Percentiles rank a stretch among this genome's conserved stretches.
Conservation (phyloP, 2,888 invertebrate genomes). For the Drosophila percnosoma region DNA sequence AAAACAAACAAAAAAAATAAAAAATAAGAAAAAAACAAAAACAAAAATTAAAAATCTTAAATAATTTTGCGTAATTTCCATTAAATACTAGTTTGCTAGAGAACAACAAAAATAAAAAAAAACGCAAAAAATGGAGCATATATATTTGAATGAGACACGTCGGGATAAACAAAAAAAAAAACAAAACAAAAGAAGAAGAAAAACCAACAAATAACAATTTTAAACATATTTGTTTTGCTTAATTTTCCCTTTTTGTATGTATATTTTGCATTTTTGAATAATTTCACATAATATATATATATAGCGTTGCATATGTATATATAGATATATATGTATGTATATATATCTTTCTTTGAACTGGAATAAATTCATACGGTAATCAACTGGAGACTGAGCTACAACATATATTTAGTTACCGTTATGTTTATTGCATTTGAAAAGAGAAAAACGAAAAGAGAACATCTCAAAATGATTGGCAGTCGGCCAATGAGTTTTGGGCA, state of each 20-base stretch:
- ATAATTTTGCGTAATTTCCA: constrained; percentile 25
- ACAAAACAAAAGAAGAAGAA: too few species aligned
- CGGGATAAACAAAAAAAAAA: constrained; percentile 1
- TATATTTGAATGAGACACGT: constrained; percentile 32
- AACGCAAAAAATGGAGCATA: constrained; percentile 42
- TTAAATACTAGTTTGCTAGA: constrained; percentile 13
- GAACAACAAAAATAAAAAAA: constrained; percentile 2
- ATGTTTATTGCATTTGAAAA: constrained; percentile 72
- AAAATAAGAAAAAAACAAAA: not conserved
- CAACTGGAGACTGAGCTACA: constrained; percentile 85
- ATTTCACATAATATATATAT: constrained; percentile 40
- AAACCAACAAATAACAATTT: not conserved
- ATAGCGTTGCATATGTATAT: not conserved
- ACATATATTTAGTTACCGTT: constrained; percentile 84
- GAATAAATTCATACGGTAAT: constrained; percentile 80
- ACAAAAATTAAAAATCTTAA: not conserved
- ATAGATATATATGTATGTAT: constrained; percentile 18
- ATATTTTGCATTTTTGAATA: constrained; percentile 41
- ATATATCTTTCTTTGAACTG: constrained; percentile 51
- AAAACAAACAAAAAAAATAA: not conserved
- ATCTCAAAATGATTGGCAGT: constrained; percentile 13
- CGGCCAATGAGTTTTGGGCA: constrained; percentile 3
- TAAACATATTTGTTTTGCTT: constrained; percentile 5
- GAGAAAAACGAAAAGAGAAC: constrained; percentile 22
- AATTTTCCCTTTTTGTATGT: constrained; percentile 12